phyloP scores from a whole-genome alignment of 2,888 invertebrate species.

The Peribatodes rhomboidaria region DNA sequence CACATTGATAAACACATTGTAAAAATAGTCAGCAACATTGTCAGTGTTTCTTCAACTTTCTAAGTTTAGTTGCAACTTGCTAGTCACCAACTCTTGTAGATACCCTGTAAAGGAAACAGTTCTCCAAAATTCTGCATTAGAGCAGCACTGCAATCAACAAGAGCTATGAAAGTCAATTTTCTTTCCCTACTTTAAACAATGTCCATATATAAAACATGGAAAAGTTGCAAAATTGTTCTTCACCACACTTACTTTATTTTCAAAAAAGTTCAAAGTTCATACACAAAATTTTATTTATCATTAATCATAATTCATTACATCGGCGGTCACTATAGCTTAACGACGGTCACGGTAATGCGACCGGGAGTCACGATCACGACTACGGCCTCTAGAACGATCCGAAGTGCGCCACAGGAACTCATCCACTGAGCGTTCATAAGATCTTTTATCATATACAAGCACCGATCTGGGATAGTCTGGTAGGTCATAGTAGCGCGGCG shows the following conservation, averaged over 20 bases:
- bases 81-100: slow-evolving; percentile 10
- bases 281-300: slow-evolving; percentile 80
- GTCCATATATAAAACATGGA: slow-evolving; percentile 38
- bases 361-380: slow-evolving; percentile 85
- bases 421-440: slow-evolving; percentile 95
- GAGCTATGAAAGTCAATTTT: slow-evolving; percentile 12
- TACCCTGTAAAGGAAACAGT: slow-evolving; percentile 37
- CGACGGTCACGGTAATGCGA: slow-evolving; percentile 87
- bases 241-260: slow-evolving; percentile 75
- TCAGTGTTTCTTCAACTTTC: slow-evolving; percentile 28
- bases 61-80: slow-evolving; percentile 1
- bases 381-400: slow-evolving; percentile 88
- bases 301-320: slow-evolving; percentile 76
- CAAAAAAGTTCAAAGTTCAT: slow-evolving; percentile 85
- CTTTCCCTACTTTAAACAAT: slow-evolving; percentile 22
- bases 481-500: slow-evolving; percentile 89
- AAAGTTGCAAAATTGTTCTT: slow-evolving; percentile 63
- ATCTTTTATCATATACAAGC: slow-evolving; percentile 90
- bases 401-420: slow-evolving; percentile 95
- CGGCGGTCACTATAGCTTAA: slow-evolving; percentile 71
- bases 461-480: slow-evolving; percentile 91
- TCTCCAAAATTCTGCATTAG: slow-evolving; percentile 14
- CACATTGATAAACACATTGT: slow-evolving; percentile 12
- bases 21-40: slow-evolving; percentile 37
- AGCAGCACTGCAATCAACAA: slow-evolving; percentile 13